These are phyloP conservation scores for Isoperla grammatica DNA, from an alignment of 2,888 invertebrate species.

Conservation along the genomic window DNA sequence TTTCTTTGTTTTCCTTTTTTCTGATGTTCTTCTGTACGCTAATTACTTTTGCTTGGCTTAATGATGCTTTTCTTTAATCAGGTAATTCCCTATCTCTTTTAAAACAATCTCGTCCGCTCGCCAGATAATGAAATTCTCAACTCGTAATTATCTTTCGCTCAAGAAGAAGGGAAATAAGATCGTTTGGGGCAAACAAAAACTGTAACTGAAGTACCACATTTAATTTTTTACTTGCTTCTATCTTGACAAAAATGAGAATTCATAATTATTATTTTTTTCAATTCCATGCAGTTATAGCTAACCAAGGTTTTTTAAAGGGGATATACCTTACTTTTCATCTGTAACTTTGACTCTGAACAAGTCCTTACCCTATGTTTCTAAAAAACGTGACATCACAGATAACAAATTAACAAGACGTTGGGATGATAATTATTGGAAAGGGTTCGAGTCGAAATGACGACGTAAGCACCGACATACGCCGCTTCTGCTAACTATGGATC, in stretches of 20 bases:
- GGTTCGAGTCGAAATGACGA: no score
- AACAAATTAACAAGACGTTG: no score
- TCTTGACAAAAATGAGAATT: background rate
- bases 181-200: no score
- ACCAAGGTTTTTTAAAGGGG: background rate
- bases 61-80: conserved; percentile 48
- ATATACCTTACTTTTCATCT: no score
- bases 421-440: no score
- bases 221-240: no score
- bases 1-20: conserved; percentile 4
- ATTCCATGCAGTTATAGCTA: background rate
- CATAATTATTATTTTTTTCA: background rate
- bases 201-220: no score
- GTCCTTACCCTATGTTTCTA: no score
- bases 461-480: no score
- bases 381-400: no score
- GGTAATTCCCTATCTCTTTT: conserved; percentile 47
- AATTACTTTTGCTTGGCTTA: conserved; percentile 47
- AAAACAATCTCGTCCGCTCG: conserved; percentile 44
- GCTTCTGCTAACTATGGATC: no score
- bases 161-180: conserved; percentile 1
- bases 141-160: conserved; percentile 34
- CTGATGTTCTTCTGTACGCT: conserved; percentile 35
- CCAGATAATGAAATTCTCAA: conserved; percentile 46
- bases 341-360: no score